Base-by-base conservation (phyloP, 2,113 vertebrate species). In the Burhinus bistriatus region DNA sequence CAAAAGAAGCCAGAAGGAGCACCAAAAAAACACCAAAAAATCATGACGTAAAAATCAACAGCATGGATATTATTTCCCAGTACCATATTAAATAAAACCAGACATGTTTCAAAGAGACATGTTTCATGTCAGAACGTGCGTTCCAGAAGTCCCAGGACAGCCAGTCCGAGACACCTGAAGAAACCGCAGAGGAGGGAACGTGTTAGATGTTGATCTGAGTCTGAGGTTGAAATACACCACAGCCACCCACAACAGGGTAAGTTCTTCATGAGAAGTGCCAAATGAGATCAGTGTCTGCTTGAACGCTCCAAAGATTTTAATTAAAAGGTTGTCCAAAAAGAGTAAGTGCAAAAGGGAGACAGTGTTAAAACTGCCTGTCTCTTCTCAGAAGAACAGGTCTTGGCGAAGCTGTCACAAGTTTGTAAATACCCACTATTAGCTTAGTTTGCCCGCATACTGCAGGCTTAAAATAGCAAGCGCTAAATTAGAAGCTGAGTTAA, bases 401-500 rank as follows among this genome's bases (percentile, higher is more conserved):
- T 32, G 18, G 20, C 23, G 29, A 75, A 77, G 71, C 58, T 86
- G 62, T 17, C 40, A 54, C 54, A 66, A 12, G 36, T 90, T 90
- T 86, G 58, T 32, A 90, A 90, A 90, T 62, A 73, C 14, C 32
- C 51, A 26, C 26, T 45, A 11, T n/a, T 52, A 55, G 49, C 85
- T 90, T 47, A 8, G 38, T 47, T 87, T 71, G 38, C 59, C 68
- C 36, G 29, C 29, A 40, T 2, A 8, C 49, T 40, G 51, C 54
- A 91, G 51, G 64, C 79, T 94, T 83, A 92, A 95, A 85, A 87
- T 42, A 93, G 89, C 27, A 40, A 84, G 83, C 55, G 57, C 65
- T 87, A 78, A 93, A 81, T 90, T 78, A 95, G 86, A 68, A 83
- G 25, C 96, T 9, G 59, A 83, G 68, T 90, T 96, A 97, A 97